Base-by-base conservation (phyloP, 1,140 invertebrate genomes). In the Drosophila azteca region DNA sequence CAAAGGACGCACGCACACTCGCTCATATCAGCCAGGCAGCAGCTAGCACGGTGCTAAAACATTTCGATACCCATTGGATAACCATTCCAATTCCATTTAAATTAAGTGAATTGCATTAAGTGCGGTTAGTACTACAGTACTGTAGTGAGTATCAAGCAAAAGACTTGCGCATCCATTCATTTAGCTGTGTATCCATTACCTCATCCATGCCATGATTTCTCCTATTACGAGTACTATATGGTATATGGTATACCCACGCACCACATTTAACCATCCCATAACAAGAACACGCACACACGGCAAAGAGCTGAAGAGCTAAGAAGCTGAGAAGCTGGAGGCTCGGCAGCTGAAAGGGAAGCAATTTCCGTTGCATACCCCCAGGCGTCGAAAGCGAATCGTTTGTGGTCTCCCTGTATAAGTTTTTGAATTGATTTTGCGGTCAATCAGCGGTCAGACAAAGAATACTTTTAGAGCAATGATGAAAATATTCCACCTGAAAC, bases 111-210 rank as follows among this genome's bases (percentile, higher is more conserved):
- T 80, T 70, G 52, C 59, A 80, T 80, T 71, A 58, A 57, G 65
- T 72, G 24, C 54, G 51, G 46, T 55, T 64, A 64, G 53, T 48
- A 45, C 17, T 50, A 29, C 68, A 68, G 66, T 71, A 70, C 17
- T 20, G 17, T 72, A 72, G 69, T 72, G 70, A 67, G 65, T 67
- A 80, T 70, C 57, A 71, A 70, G 77, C 73, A 63, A 87, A 85
- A 85, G 82, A 85, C 81, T 84, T 85, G 82, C 77, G 77, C 73
- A 80, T 81, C 63, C 63, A 51, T 65, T 66, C 76, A 67, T 54
- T 78, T 60, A 66, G 71, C 77, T 76, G 77, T 77, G 68, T 79
- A 71, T 68, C 53, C 49, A 74, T 52, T 48, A 60, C n/a, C 15
- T 22, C 45, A 35, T 41, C 29, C 54, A 22, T 24, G 35, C 20